Evolutionary conservation across 2,797 vertebrate genomes (phyloP).

Genomic region (Denticeps clupeoides): DNA sequence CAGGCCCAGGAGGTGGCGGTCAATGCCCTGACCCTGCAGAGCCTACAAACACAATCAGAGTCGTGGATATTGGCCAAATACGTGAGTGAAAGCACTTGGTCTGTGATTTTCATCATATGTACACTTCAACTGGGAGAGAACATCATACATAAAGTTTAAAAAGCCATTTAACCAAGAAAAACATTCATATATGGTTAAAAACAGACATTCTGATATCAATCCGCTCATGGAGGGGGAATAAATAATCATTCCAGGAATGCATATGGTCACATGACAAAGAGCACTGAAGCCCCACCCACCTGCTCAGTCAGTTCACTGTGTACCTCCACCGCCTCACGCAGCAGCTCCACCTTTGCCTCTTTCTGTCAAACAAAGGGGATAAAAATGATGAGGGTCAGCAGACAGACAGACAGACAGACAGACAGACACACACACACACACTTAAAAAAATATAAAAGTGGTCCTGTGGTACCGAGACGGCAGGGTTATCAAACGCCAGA

Average conservation of each 20-base stretch:
- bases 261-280: no score
- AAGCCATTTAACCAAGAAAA: no score
- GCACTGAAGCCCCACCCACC: constrained; percentile 37
- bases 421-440: neutral
- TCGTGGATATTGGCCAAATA: no score
- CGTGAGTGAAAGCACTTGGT: no score
- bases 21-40: constrained; percentile 57
- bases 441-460: no score
- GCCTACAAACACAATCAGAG: constrained; percentile 47
- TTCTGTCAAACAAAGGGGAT: constrained; percentile 39
- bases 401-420: no score
- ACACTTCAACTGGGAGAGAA: neutral
- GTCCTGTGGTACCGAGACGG: constrained; percentile 54
- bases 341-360: constrained; percentile 54
- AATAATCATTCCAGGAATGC: no score
- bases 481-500: constrained; percentile 47
- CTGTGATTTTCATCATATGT: no score
- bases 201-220: no score
- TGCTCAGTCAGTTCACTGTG: constrained; percentile 54
- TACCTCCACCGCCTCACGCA: constrained; percentile 54
- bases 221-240: no score
- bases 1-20: constrained; percentile 65
- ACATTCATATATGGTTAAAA: no score
- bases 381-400: no score
- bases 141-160: neutral